Conservation (phyloP, 2,113 vertebrate species). For the Scartelaos histophorus region DNA sequence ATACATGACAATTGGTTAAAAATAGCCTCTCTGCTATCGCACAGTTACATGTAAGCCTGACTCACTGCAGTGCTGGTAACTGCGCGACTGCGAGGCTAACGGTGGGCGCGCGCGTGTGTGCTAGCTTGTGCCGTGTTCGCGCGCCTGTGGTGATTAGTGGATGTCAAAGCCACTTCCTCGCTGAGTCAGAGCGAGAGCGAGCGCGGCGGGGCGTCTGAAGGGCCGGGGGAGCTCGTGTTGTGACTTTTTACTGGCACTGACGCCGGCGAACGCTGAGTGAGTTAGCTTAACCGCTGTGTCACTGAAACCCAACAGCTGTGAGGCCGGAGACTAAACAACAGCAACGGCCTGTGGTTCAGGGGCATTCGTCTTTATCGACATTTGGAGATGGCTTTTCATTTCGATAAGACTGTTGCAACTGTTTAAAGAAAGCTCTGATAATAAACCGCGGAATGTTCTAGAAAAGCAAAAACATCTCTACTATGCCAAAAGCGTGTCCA, state of each 20-base stretch:
- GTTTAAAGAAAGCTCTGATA: not conserved
- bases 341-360: not conserved
- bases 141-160: conserved; percentile 36
- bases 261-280: conserved; percentile 46
- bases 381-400: not conserved
- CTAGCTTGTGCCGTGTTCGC: conserved; percentile 48
- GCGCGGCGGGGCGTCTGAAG: no score
- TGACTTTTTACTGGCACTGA: conserved; percentile 69
- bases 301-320: conserved; percentile 74
- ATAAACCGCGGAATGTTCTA: no score
- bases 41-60: conserved; percentile 20
- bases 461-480: no score
- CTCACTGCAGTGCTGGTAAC: conserved; percentile 24
- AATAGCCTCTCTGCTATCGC: no score
- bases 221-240: conserved; percentile 49
- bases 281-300: conserved; percentile 59
- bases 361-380: not conserved
- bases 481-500: no score
- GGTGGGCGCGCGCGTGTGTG: no score
- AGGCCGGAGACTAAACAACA: conserved; percentile 14
- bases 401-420: not conserved
- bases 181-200: conserved; percentile 71
- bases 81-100: no score
- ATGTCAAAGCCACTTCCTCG: conserved; percentile 75
- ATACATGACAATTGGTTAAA: no score